phyloP scores from a whole-genome alignment of 2,113 vertebrate genomes.

The Xyrauchen texanus region DNA sequence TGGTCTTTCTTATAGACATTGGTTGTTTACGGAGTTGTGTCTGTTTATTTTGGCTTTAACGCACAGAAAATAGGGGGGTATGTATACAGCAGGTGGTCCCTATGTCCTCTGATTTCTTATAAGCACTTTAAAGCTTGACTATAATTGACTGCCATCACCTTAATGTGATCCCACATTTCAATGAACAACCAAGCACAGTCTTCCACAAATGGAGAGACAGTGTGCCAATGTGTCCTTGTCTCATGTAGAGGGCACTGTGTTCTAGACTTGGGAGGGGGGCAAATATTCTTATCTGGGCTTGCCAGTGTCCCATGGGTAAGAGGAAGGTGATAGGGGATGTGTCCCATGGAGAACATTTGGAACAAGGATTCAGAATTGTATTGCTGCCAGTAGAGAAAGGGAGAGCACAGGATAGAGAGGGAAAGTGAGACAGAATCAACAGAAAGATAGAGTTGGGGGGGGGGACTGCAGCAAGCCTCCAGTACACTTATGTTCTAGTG shows the following conservation, averaged over 20 bases:
- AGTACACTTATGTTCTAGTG: too few species aligned
- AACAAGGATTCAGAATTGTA: slow-evolving; percentile 67
- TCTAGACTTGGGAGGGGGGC: slow-evolving; percentile 6
- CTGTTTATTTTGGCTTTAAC: not conserved
- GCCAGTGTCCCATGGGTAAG: slow-evolving; percentile 55
- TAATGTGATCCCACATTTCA: slow-evolving; percentile 52
- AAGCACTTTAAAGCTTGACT: slow-evolving; percentile 40
- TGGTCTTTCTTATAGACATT: too few species aligned
- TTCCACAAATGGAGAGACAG: slow-evolving; percentile 38
- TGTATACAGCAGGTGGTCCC: not conserved
- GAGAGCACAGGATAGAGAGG: slow-evolving; percentile 41
- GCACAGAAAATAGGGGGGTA: not conserved
- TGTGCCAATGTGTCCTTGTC: slow-evolving; percentile 47
- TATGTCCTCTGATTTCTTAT: not conserved
- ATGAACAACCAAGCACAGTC: slow-evolving; percentile 52
- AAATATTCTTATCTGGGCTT: slow-evolving; percentile 50
- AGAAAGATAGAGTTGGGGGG: too few species aligned
- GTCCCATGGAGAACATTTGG: slow-evolving; percentile 61
- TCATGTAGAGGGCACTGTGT: slow-evolving; percentile 44
- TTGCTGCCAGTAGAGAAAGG: slow-evolving; percentile 60
- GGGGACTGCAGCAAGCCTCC: too few species aligned
- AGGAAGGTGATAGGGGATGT: slow-evolving; percentile 53
- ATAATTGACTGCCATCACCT: slow-evolving; percentile 18
- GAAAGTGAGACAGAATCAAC: slow-evolving; percentile 27
- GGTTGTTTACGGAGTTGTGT: too few species aligned